Conservation (phyloP, 2,797 vertebrate genomes). For the Chelonia mydas region DNA sequence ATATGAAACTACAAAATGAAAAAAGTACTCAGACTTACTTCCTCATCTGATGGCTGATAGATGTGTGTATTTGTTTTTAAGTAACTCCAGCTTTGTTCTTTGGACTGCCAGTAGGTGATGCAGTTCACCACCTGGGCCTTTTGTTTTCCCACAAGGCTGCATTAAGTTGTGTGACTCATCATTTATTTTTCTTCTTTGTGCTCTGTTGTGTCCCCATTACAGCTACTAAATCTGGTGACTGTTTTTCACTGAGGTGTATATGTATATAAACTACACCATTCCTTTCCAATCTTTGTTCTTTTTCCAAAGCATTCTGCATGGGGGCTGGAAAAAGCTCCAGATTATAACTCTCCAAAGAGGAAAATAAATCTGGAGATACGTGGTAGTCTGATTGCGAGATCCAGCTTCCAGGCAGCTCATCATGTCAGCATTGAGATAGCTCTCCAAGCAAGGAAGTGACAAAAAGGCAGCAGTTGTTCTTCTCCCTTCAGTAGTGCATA, state of each 20-base stretch:
- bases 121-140: background rate
- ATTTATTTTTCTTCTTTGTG: background rate
- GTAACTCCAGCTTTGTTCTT: background rate
- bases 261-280: background rate
- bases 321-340: background rate
- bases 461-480: background rate
- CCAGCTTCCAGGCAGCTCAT: background rate
- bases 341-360: background rate
- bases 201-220: background rate
- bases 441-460: background rate
- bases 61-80: background rate
- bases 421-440: background rate
- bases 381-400: background rate
- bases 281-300: conserved; percentile 13
- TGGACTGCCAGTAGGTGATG: conserved; percentile 11
- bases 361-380: background rate
- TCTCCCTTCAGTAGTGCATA: background rate
- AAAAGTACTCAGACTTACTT: background rate
- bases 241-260: background rate
- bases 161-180: background rate
- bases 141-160: background rate
- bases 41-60: background rate
- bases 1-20: background rate
- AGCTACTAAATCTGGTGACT: background rate
- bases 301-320: background rate